Percentiles rank a stretch among this genome's conserved stretches.
phyloP scores from a whole-genome alignment of 2,113 vertebrate genomes.

The Acrocephalus arundinaceus region DNA sequence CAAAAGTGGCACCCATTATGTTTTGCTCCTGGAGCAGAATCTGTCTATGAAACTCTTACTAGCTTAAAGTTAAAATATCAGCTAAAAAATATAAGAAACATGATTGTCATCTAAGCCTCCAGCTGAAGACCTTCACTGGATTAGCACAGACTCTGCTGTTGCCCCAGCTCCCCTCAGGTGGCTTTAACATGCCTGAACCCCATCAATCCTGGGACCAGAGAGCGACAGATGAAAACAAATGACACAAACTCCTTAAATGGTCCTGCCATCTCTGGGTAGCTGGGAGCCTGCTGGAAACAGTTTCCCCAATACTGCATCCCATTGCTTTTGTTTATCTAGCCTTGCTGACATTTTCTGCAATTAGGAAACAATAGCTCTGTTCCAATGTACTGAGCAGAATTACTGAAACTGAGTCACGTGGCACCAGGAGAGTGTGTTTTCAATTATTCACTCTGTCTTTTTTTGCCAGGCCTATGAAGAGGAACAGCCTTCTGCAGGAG shows the following conservation, averaged over 20 bases:
- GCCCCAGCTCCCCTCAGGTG: background rate
- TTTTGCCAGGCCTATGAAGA: conserved; percentile 67
- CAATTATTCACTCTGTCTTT: conserved; percentile 70
- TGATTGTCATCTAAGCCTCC: background rate
- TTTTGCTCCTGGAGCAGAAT: background rate
- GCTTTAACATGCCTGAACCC: background rate
- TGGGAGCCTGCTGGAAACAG: conserved; percentile 6
- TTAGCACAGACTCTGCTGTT: background rate
- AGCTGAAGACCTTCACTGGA: background rate
- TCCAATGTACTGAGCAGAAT: conserved; percentile 61
- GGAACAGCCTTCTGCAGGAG: conserved; percentile 60
- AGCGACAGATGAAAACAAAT: background rate
- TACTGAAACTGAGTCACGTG: conserved; percentile 60
- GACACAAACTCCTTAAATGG: background rate
- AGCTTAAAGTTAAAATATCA: background rate
- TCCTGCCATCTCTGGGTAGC: background rate
- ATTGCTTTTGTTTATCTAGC: conserved; percentile 53
- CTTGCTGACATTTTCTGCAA: conserved; percentile 53
- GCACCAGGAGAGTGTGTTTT: conserved; percentile 62
- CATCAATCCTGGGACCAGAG: background rate
- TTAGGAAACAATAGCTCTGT: conserved; percentile 58
- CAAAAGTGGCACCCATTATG: background rate
- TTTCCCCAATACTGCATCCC: conserved; percentile 1
- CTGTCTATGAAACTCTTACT: background rate
- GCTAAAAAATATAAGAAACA: background rate